These are phyloP conservation scores for Uropsilus gracilis DNA, from an alignment of 2,113 vertebrate genomes.

Conservation along the genomic window DNA sequence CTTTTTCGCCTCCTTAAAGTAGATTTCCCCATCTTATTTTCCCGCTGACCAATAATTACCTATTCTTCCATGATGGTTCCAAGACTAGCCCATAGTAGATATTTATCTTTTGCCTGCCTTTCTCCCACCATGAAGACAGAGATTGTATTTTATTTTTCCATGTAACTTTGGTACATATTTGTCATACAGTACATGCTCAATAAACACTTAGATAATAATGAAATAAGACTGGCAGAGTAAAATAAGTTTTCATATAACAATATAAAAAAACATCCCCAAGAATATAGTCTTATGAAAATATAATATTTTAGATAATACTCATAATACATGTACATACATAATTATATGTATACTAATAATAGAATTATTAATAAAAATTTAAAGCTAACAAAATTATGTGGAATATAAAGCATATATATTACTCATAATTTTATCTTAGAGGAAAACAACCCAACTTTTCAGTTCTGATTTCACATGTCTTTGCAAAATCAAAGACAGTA, in stretches of 20 bases:
- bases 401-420: neutral
- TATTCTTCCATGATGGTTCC: neutral
- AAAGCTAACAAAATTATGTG: no score
- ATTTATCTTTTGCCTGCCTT: neutral
- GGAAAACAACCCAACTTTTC: neutral
- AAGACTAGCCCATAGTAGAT: neutral
- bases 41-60: no score
- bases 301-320: neutral
- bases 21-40: neutral
- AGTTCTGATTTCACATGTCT: neutral
- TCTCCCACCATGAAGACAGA: neutral
- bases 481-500: neutral
- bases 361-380: no score
- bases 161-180: neutral
- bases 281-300: neutral
- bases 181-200: neutral
- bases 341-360: no score
- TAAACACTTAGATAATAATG: neutral
- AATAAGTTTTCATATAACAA: neutral
- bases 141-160: neutral
- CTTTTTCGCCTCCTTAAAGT: neutral
- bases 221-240: neutral
- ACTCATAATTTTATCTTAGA: neutral
- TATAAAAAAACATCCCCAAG: neutral
- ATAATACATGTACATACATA: rapidly evolving